Percentiles rank a stretch among this genome's conserved stretches.
These are phyloP conservation scores for Tapirus terrestris DNA, from an alignment of 2,113 vertebrate species.

Conservation along the genomic window DNA sequence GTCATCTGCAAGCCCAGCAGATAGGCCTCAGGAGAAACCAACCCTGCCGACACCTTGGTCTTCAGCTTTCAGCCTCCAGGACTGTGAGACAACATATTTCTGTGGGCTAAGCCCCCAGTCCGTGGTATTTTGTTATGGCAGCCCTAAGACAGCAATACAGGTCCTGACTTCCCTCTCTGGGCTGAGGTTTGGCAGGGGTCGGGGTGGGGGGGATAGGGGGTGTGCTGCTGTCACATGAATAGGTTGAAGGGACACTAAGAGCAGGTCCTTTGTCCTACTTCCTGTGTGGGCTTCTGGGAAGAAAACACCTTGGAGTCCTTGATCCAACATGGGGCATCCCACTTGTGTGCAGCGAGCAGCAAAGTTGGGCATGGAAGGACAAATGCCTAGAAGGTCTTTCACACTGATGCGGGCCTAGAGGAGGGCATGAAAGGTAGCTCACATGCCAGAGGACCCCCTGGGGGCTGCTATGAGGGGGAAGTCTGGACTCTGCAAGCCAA, in stretches of 20 bases:
- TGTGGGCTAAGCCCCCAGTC: background rate
- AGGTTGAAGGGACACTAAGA: background rate
- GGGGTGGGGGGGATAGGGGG: too few species aligned
- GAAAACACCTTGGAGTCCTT: background rate
- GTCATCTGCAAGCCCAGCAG: background rate
- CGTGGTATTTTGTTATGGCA: background rate
- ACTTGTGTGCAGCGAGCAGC: background rate
- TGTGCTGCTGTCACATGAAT: background rate
- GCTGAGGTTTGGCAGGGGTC: background rate
- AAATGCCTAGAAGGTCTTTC: too few species aligned
- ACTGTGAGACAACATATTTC: background rate
- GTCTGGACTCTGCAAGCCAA: background rate
- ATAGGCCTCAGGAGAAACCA: background rate
- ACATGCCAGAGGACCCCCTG: background rate
- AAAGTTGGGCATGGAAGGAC: background rate
- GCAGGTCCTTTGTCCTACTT: background rate
- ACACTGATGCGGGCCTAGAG: accelerated
- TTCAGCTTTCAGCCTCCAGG: background rate
- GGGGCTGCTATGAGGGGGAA: background rate
- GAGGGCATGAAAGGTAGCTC: accelerated
- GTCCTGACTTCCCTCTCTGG: background rate
- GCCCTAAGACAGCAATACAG: too few species aligned
- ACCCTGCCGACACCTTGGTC: too few species aligned
- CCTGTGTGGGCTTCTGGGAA: background rate
- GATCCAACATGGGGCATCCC: accelerated